Evolutionary conservation across 1,140 invertebrate species (phyloP).

Genomic region (Leptoteleia sp.): DNA sequence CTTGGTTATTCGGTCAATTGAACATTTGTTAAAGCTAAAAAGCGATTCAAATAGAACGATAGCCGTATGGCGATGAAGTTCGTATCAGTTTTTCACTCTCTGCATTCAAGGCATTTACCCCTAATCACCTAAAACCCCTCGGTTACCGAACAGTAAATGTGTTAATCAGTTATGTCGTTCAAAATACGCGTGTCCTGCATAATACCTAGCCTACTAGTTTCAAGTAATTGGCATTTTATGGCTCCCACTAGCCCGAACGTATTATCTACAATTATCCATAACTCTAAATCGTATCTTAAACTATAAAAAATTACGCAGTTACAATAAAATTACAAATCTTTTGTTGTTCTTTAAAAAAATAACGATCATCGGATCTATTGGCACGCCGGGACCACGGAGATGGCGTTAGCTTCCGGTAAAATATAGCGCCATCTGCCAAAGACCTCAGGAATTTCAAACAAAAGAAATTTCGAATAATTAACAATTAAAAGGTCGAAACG

Average conservation of each 20-base stretch:
- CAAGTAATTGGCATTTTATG: conserved; percentile 78
- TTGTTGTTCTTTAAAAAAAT: conserved; percentile 34
- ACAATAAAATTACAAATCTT: conserved; percentile 37
- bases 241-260: conserved; percentile 60
- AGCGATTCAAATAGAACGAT: conserved; percentile 31
- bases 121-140: conserved; percentile 11
- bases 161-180: conserved; percentile 56
- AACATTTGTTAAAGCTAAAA: conserved; percentile 34
- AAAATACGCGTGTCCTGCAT: conserved; percentile 25
- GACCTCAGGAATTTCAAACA: not conserved
- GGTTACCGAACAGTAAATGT: conserved; percentile 43
- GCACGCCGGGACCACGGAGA: conserved; percentile 9
- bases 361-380: conserved; percentile 26
- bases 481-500: too few relatives aligned
- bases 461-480: not conserved
- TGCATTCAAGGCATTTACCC: conserved; percentile 69
- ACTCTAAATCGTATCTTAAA: conserved; percentile 39
- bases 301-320: conserved; percentile 39
- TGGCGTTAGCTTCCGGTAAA: conserved; percentile 27
- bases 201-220: conserved; percentile 74
- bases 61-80: conserved; percentile 1
- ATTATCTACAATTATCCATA: conserved; percentile 39
- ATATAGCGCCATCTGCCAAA: conserved; percentile 24
- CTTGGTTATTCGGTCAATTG: not conserved
- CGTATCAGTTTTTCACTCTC: conserved; percentile 61